Evolutionary conservation across 1,140 invertebrate species (phyloP).

Genomic region (Arctopsyche grandis): DNA sequence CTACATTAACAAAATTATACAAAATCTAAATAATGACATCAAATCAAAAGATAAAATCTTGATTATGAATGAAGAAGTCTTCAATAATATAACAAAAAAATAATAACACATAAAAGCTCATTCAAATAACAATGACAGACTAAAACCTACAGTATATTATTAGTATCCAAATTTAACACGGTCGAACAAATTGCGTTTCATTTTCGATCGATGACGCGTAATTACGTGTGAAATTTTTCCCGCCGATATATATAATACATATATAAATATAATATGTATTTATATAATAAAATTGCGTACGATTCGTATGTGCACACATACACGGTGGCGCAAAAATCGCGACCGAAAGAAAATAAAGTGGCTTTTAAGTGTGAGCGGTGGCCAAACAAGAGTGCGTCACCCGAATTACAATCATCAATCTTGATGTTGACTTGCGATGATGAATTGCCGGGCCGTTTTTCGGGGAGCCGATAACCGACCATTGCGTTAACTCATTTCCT

Average conservation of each 20-base stretch:
- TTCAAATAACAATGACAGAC: too few species aligned
- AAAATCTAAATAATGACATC: too few species aligned
- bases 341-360: background rate
- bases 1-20: too few species aligned
- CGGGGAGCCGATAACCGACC: slow-evolving; percentile 38
- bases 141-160: too few species aligned
- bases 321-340: background rate
- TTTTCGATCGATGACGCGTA: slow-evolving; percentile 9
- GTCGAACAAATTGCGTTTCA: background rate
- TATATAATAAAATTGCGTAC: too few species aligned
- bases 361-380: slow-evolving; percentile 24
- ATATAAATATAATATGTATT: background rate
- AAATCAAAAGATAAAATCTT: too few species aligned
- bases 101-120: too few species aligned
- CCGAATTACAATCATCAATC: slow-evolving; percentile 49
- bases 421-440: slow-evolving; percentile 48
- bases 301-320: background rate
- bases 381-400: slow-evolving; percentile 43
- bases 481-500: slow-evolving; percentile 41
- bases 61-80: too few species aligned
- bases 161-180: too few species aligned
- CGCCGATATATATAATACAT: background rate
- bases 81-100: too few species aligned
- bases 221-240: slow-evolving; percentile 20
- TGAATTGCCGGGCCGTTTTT: slow-evolving; percentile 40